These are phyloP conservation scores for Formicarius rufipectus DNA, from an alignment of 2,113 vertebrate genomes.

Conservation along the genomic window DNA sequence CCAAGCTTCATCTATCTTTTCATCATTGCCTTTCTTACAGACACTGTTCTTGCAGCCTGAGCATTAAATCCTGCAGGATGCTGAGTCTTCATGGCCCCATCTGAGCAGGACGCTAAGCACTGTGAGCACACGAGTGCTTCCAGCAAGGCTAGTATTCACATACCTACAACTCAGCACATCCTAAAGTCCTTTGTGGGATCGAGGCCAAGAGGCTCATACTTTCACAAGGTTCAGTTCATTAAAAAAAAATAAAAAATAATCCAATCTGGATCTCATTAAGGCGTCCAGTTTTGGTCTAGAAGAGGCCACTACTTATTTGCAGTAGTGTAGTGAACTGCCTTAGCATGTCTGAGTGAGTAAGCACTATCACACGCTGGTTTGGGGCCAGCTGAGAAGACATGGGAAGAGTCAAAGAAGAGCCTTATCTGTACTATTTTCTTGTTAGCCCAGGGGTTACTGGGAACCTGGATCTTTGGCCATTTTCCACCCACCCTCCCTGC, in stretches of 20 bases:
- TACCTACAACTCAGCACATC: conserved; percentile 11
- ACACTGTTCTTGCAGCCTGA: not conserved
- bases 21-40: not conserved
- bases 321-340: not conserved
- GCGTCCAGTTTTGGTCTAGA: not conserved
- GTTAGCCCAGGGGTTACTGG: not conserved
- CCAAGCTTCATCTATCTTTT: not conserved
- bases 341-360: conserved; percentile 1
- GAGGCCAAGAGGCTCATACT: not conserved
- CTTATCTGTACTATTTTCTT: not conserved
- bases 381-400: not conserved
- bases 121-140: not conserved
- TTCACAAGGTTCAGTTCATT: conserved; percentile 7
- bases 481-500: not conserved
- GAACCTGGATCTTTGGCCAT: not conserved
- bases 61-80: not conserved
- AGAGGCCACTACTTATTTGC: conserved; percentile 40
- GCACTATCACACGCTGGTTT: not conserved
- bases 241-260: not conserved
- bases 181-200: not conserved
- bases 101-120: not conserved
- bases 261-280: conserved; percentile 36
- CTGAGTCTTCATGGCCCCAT: not conserved
- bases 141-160: not conserved
- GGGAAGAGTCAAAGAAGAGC: not conserved